Base-by-base conservation (phyloP, 2,888 invertebrate genomes). In the Azorinus chamasolen region DNA sequence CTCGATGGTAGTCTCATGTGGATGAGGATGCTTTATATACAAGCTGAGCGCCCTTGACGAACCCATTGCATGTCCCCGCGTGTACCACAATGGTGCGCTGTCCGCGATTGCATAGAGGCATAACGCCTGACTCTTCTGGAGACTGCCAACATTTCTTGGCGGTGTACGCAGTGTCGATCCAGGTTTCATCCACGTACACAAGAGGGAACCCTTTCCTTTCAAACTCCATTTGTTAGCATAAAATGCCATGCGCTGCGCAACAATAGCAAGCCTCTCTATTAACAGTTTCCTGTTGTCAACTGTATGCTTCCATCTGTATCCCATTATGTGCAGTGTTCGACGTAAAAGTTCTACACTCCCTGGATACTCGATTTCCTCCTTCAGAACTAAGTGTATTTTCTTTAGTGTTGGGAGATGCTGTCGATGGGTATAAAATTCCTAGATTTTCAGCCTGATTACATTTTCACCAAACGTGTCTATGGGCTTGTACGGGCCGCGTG, bases 141-240 rank as follows among this genome's bases (percentile, higher is more conserved):
- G 18, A 25, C 20, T 76, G 63, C 71, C 71, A 68, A 41, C 77
- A 77, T 48, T 20, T 18, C n/a, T 77, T 63, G 3, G 51, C 46
- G 0, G 51, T 45, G 41, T 66, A 71, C 0, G 53, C 32, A 1
- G 68, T 72, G 37, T 71, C 76, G 1, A 77, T 51, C 66, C 62
- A 70, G 0, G 61, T 69, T 24, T 76, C 70, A 20, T 71, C 70
- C 0, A 71, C 51, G 41, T 62, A 71, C 0, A 77, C 63, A 14
- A 78, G 10, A 43, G 16, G 2, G 22, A 45, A 3, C 65, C 69
- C 3, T 14, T 39, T 2, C 64, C 55, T 55, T 59, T 39, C 6
- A 69, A 27, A 2, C 69, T 46, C n/a, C 64, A 53, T 37, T 51
- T 66, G 22, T 18, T 46, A 14, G n/a, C 1, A n/a, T 69, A 72